Conservation (phyloP, 2,797 vertebrate genomes). For the Coreius guichenoti region DNA sequence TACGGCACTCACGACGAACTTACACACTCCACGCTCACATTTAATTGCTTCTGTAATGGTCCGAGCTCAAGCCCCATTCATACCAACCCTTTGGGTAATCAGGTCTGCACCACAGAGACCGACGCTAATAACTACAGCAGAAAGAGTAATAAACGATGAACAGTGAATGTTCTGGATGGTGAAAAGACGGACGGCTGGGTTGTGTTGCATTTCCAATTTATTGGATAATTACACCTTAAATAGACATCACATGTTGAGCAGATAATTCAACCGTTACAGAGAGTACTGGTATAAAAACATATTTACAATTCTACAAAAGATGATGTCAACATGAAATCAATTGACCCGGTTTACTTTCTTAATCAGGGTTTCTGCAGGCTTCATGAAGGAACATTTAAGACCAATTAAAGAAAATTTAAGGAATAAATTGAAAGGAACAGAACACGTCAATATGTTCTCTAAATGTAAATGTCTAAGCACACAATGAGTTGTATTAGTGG, state of each 20-base stretch:
- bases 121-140: conserved; percentile 55
- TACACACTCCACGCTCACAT: conserved; percentile 70
- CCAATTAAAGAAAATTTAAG: too few relatives aligned
- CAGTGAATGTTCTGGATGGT: conserved; percentile 4
- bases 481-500: too few relatives aligned
- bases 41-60: conserved; percentile 86
- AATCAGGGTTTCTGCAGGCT: background rate
- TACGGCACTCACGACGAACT: conserved; percentile 69
- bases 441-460: too few relatives aligned
- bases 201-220: conserved; percentile 55
- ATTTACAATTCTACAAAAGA: conserved; percentile 60
- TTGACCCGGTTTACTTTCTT: background rate
- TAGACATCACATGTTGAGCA: conserved; percentile 66
- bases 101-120: conserved; percentile 74
- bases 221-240: conserved; percentile 66
- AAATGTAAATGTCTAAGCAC: too few relatives aligned
- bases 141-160: conserved; percentile 49
- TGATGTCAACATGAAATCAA: background rate
- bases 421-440: too few relatives aligned
- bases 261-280: conserved; percentile 65
- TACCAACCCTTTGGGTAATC: conserved; percentile 81
- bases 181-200: conserved; percentile 35
- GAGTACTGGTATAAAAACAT: conserved; percentile 58
- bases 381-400: too few relatives aligned
- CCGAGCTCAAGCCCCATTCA: conserved; percentile 77